Evolutionary conservation across 2,888 invertebrate species (phyloP).

Genomic region (Agrotis segetum): DNA sequence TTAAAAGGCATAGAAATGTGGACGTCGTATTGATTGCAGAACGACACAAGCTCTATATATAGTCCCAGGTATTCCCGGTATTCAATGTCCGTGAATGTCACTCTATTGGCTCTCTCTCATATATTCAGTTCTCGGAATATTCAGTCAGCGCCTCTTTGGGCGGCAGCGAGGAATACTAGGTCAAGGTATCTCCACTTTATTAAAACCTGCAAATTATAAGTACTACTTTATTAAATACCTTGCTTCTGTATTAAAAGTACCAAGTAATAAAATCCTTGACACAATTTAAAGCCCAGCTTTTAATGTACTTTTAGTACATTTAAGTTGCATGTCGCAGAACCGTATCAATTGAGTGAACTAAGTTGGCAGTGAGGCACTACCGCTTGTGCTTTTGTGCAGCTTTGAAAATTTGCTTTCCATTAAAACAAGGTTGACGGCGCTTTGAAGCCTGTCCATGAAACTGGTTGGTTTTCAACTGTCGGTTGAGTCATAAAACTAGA

Average conservation of each 20-base stretch:
- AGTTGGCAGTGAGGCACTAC: conserved; percentile 12
- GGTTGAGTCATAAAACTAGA: conserved; percentile 25
- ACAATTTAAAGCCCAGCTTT: conserved; percentile 12
- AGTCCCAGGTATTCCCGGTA: conserved; percentile 15
- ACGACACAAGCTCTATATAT: background rate
- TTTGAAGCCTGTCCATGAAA: conserved; percentile 18
- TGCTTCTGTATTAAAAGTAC: conserved; percentile 9
- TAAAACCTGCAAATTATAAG: conserved; percentile 35
- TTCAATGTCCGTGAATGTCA: conserved; percentile 7
- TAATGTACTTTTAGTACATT: conserved; percentile 1
- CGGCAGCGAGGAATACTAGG: conserved; percentile 16
- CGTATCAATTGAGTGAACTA: conserved; percentile 29
- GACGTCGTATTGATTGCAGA: conserved; percentile 10
- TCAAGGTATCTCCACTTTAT: conserved; percentile 42
- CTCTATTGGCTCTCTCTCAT: conserved; percentile 26
- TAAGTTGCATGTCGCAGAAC: conserved; percentile 23
- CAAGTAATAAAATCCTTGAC: conserved; percentile 23
- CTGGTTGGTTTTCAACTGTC: conserved; percentile 27
- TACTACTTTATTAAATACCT: conserved; percentile 39
- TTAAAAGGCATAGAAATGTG: background rate
- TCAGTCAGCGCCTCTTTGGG: conserved; percentile 33
- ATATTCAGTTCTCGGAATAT: conserved; percentile 43
- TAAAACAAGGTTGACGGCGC: conserved; percentile 32
- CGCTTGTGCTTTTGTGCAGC: conserved; percentile 23
- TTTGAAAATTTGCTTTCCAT: conserved; percentile 37